A percentile compares a stretch with the other conserved stretches of the same genome.
phyloP scores from a whole-genome alignment of 1,140 invertebrate genomes.

The Thaumatotibia leucotreta region DNA sequence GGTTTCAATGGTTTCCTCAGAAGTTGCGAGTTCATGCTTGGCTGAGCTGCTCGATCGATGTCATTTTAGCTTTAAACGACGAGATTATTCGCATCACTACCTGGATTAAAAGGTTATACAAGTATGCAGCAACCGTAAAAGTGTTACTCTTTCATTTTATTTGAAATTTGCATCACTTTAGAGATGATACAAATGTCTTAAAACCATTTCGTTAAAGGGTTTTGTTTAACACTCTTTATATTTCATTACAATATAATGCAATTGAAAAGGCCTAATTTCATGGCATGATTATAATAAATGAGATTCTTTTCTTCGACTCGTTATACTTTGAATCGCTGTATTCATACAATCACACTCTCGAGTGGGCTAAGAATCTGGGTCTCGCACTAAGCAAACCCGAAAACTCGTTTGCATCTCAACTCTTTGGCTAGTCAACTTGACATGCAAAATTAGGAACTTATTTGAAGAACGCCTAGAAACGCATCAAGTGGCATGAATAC shows the following conservation, averaged over 20 bases:
- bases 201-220: no score
- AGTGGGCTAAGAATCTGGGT: background rate
- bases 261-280: background rate
- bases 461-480: background rate
- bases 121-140: background rate
- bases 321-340: background rate
- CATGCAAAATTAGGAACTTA: background rate
- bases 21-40: background rate
- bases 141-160: no score
- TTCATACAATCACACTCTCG: background rate
- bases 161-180: no score
- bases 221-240: no score
- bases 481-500: background rate
- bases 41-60: constrained; percentile 4
- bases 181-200: no score
- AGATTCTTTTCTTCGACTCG: background rate
- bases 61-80: background rate
- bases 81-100: background rate
- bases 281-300: background rate
- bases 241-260: background rate
- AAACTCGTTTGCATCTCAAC: constrained; percentile 9
- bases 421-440: background rate
- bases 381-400: background rate
- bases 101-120: background rate
- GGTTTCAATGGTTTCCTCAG: background rate